Evolutionary conservation across 1,140 invertebrate species (phyloP).

Genomic region (Glomeris maerens): DNA sequence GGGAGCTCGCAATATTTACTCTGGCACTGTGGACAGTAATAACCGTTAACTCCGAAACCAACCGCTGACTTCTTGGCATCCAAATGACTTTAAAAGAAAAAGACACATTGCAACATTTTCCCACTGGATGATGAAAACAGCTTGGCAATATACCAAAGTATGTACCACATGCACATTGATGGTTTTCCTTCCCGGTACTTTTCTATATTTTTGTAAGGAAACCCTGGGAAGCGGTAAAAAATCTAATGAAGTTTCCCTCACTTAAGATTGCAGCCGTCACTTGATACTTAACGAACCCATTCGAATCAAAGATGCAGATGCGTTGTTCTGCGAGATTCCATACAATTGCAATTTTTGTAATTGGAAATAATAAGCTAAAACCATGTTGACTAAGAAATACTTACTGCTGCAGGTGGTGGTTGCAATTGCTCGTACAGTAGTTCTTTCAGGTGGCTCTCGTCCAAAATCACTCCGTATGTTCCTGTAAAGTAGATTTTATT

Average conservation of each 20-base stretch:
- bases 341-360: too few relatives aligned
- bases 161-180: conserved; percentile 62
- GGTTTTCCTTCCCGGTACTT: conserved; percentile 30
- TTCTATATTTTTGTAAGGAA: conserved; percentile 33
- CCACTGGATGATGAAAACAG: too few relatives aligned
- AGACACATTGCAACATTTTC: background rate
- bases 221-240: conserved; percentile 24
- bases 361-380: too few relatives aligned
- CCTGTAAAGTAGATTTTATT: conserved; percentile 28
- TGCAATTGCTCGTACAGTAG: conserved; percentile 54
- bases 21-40: conserved; percentile 89
- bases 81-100: conserved; percentile 48
- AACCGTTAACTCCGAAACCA: conserved; percentile 50
- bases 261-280: background rate
- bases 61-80: conserved; percentile 46
- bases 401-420: conserved; percentile 65
- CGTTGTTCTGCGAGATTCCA: background rate
- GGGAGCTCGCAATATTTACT: conserved; percentile 97
- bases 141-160: background rate
- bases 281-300: conserved; percentile 28
- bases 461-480: conserved; percentile 67
- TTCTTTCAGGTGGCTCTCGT: conserved; percentile 78
- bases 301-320: conserved; percentile 31
- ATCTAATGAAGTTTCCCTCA: background rate
- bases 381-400: conserved; percentile 22